These are phyloP conservation scores for Cyphomyrus discorhynchus DNA, from an alignment of 2,113 vertebrate genomes.

Conservation along the genomic window DNA sequence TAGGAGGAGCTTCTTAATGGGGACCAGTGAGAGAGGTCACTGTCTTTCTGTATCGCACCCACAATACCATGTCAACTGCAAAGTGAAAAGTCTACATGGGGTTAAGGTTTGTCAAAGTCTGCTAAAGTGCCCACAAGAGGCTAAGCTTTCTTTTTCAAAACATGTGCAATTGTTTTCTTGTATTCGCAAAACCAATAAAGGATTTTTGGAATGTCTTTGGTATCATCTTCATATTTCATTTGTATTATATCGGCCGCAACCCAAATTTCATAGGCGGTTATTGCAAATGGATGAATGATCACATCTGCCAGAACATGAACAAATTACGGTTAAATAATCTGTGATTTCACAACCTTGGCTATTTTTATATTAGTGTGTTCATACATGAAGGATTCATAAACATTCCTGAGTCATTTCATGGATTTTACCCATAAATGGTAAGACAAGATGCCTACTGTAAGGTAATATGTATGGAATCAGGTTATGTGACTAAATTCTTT, in stretches of 20 bases:
- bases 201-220: background rate
- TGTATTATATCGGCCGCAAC: background rate
- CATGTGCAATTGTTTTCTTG: background rate
- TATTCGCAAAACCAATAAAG: background rate
- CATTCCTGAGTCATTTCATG: background rate
- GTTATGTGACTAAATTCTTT: constrained; percentile 3
- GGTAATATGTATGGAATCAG: background rate
- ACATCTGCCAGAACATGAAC: constrained; percentile 6
- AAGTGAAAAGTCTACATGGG: background rate
- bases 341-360: background rate
- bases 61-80: background rate
- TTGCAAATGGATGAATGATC: background rate
- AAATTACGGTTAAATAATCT: constrained; percentile 10
- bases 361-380: background rate
- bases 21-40: constrained; percentile 7
- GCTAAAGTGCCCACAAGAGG: background rate
- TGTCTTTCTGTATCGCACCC: background rate
- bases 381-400: background rate
- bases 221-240: background rate
- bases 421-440: constrained; percentile 10
- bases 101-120: background rate
- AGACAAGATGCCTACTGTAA: background rate
- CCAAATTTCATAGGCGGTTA: background rate
- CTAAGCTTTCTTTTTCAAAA: background rate
- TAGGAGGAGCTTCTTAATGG: background rate